Conservation (phyloP, 2,797 vertebrate species). For the Nannoperca australis region DNA sequence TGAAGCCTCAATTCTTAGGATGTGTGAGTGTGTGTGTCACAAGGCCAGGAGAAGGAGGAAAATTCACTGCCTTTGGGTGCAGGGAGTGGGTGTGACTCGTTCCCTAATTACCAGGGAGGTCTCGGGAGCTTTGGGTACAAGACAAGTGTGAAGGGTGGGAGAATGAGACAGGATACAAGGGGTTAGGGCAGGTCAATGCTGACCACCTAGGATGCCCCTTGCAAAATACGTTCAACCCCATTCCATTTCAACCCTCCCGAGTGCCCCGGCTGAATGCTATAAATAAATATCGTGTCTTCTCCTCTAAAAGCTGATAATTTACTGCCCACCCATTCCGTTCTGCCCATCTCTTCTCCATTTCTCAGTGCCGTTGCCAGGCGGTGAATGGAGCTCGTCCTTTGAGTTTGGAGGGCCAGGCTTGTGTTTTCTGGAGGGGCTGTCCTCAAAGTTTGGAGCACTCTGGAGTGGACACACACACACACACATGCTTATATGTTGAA, state of each 20-base stretch:
- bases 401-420: conserved; percentile 81
- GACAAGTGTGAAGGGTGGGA: conserved; percentile 84
- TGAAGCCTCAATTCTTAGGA: conserved; percentile 74
- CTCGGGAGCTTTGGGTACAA: conserved; percentile 80
- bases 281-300: conserved; percentile 84
- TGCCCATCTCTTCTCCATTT: conserved; percentile 83
- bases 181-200: conserved; percentile 90
- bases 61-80: conserved; percentile 90
- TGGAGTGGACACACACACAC: conserved; percentile 80
- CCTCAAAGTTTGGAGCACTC: conserved; percentile 84
- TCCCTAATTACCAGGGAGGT: conserved; percentile 97
- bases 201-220: conserved; percentile 95
- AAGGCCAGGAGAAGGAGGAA: conserved; percentile 77
- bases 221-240: conserved; percentile 71
- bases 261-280: conserved; percentile 80
- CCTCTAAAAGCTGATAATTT: conserved; percentile 83
- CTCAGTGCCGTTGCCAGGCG: conserved; percentile 79
- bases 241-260: conserved; percentile 55
- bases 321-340: conserved; percentile 79
- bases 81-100: conserved; percentile 87
- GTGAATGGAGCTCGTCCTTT: conserved; percentile 80
- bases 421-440: conserved; percentile 83
- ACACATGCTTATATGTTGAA: conserved; percentile 70
- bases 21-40: conserved; percentile 81
- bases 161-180: conserved; percentile 95